Conservation (phyloP, 2,888 invertebrate species). For the Lasioglossum morio region DNA sequence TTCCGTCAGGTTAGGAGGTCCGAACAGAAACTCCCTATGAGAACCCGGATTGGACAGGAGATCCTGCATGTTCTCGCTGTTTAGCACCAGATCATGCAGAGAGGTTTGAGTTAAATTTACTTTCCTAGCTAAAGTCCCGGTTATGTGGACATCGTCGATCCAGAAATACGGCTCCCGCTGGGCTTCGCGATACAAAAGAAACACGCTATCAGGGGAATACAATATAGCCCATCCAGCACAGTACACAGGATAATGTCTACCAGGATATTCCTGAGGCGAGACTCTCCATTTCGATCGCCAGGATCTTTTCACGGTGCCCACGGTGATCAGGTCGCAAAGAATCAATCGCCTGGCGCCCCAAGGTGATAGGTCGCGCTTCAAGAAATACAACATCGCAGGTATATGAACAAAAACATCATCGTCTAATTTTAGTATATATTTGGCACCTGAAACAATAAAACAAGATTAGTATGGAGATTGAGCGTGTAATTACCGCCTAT, state of each 20-base stretch:
- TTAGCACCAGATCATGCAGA: constrained; percentile 84
- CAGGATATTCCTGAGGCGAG: constrained; percentile 88
- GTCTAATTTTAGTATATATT: constrained; percentile 85
- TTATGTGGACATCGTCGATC: constrained; percentile 94
- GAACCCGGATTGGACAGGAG: constrained; percentile 76
- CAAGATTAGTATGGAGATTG: background rate
- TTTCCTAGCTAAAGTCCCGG: constrained; percentile 88
- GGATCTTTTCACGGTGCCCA: constrained; percentile 87
- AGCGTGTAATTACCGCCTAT: background rate
- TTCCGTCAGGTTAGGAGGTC: constrained; percentile 86
- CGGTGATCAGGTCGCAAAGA: constrained; percentile 87
- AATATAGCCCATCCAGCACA: constrained; percentile 91
- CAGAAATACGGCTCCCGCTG: constrained; percentile 90
- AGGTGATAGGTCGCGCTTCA: constrained; percentile 87
- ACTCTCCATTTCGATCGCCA: constrained; percentile 92
- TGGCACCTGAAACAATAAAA: constrained; percentile 77
- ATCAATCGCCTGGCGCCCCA: constrained; percentile 88
- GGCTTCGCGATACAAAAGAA: constrained; percentile 87
- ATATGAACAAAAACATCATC: constrained; percentile 85
- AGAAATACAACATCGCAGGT: constrained; percentile 82
- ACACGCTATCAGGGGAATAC: constrained; percentile 88
- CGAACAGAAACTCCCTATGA: constrained; percentile 85
- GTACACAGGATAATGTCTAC: constrained; percentile 89
- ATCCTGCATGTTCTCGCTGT: constrained; percentile 75
- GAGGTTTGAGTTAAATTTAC: constrained; percentile 87